A percentile compares a stretch with the other conserved stretches of the same genome.
Evolutionary conservation across 2,113 vertebrate genomes (phyloP).

Genomic region (Podiceps cristatus): DNA sequence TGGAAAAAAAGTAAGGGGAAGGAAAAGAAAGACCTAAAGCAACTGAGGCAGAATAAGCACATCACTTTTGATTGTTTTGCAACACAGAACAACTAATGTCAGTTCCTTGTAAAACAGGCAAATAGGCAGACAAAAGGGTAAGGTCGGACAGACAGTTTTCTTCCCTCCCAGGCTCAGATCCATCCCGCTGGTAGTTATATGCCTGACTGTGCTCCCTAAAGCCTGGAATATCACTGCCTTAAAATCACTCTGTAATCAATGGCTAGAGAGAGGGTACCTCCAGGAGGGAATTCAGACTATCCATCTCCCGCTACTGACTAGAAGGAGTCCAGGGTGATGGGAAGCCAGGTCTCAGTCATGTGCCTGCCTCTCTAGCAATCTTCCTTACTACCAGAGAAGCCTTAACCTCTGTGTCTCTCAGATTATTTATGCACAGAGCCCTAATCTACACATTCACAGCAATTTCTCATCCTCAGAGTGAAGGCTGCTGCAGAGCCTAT

Average conservation of each 20-base stretch:
- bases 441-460: neutral
- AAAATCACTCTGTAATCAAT: neutral
- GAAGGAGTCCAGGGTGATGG: neutral
- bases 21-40: neutral
- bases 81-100: neutral
- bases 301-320: neutral
- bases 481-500: neutral
- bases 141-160: neutral
- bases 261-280: neutral
- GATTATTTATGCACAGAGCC: neutral
- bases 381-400: neutral
- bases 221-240: neutral
- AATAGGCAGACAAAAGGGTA: neutral
- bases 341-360: neutral
- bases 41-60: neutral
- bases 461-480: neutral
- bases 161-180: neutral
- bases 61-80: neutral
- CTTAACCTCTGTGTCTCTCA: neutral
- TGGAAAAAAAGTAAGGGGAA: neutral
- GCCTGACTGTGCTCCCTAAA: neutral
- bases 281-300: neutral
- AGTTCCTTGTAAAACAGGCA: neutral
- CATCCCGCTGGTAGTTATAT: neutral
- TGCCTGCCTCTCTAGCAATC: neutral